Base-by-base conservation (phyloP, 1,140 invertebrate genomes). In the Drosophila azteca region DNA sequence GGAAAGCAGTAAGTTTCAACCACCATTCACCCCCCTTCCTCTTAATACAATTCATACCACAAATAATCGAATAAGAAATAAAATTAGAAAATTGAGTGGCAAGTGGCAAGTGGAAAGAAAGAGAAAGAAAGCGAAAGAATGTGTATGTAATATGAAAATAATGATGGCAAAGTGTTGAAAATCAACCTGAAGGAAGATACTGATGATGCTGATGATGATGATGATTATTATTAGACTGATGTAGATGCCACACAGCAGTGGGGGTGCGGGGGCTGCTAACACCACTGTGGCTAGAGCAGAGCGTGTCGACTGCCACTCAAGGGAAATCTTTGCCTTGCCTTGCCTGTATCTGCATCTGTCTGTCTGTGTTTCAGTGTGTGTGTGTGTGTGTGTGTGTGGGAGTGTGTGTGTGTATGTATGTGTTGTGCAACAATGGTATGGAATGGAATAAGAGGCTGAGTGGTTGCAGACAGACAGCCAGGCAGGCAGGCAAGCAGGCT, bases 1-100 rank as follows among this genome's bases (percentile, higher is more conserved):
- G 93, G 97, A 98, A 94, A 98, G 97, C 94, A 97, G 97, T 98
- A 94, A 97, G 97, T 97, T 93, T 22, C 0, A 20, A 26, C 4
- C 24, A 26, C 4, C 4, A 24, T 5, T 5, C 24, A 24, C 24
- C 5, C 24, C 43, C n/a, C 2, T 35, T 17, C 17, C n/a, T n/a
- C n/a, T n/a, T n/a, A 31, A 3, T 24, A 20, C 51, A 31, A 31
- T 2, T 39, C 35, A 11, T 39, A 0, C 35, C 35, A 0, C 35
- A 0, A 67, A 59, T 17, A 50, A 70, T 35, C 2, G 13, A 31
- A 6, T 9, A 9, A 11, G 6, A 35, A 45, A 11, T 15, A 15
- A 48, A 54, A 68, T 24, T 35, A 41, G 15, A n/a, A n/a, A 15
- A 20, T 6, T 45, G 31, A 52, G 52, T 22, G n/a, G 17, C 17